Evolutionary conservation across 2,113 vertebrate genomes (phyloP), one percentile per base, ranked within the genome.

Genomic region (Phocoena phocoena): DNA sequence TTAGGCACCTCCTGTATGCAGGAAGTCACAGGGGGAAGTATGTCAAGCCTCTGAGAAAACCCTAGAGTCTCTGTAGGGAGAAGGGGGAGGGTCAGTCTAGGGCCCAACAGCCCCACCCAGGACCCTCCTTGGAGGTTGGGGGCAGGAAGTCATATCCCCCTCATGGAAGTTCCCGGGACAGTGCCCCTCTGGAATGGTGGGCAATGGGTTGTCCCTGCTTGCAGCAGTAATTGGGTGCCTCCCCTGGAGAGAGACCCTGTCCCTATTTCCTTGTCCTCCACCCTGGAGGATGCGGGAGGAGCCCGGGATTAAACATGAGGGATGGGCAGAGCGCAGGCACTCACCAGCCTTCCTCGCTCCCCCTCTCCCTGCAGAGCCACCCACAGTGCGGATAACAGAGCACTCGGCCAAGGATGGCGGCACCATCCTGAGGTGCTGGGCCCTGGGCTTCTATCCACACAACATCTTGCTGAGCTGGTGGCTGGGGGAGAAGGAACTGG

Each of bases 381-480:
- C 93, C n/a, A 63, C 14, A 7, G 85, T 97, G 12, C 9, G 47
- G 13, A 67, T 97, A 67, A 96, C 89, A 26, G 50, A 44, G 67
- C 85, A 90, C 41, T 36, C 0, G 3, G 63, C 60, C 18, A 41
- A 47, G n/a, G 36, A 88, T 0, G 33, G 92, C 1, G 1, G 38
- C 4, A 2, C 11, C 83, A 73, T 11, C 1, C 92, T 94, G 84
- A 96, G 33, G 38, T 94, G 88, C 92, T 92, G 88, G 95, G 92
- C 96, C 83, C 18, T 65, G 84, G 84, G 92, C 55, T 96, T 85
- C 92, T 94, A 96, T 20, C 92, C 95, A 55, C 18, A 0, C 50
- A 88, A 67, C 6, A 92, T 96, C 88, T 85, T 38, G 0, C 11
- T 94, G 92, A 97, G 88, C 70, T 94, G 94, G 95, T 92, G 92